Conservation (phyloP, 2,797 vertebrate genomes). For the Hapalemur alaotrensis region DNA sequence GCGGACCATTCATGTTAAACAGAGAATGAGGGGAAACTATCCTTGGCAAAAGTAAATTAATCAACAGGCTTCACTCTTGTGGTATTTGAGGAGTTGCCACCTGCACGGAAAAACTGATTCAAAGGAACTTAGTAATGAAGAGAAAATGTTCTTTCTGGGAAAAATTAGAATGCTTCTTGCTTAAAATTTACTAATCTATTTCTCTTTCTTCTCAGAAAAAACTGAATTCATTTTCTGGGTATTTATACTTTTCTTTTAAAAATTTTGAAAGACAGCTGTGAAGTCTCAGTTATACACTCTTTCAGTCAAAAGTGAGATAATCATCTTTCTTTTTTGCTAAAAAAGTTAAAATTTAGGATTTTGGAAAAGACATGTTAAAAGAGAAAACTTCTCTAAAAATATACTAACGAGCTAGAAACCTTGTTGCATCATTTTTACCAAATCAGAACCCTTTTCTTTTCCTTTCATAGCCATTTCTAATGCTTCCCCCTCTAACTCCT, state of each 20-base stretch:
- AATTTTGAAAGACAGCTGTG: background rate
- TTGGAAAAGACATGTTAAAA: background rate
- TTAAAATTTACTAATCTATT: background rate
- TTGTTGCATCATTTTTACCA: background rate
- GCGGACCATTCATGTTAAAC: background rate
- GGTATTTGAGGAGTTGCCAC: background rate
- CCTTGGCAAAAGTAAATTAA: background rate
- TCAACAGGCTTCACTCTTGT: background rate
- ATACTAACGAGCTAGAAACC: background rate
- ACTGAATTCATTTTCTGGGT: background rate
- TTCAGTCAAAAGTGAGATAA: background rate
- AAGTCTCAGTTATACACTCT: background rate
- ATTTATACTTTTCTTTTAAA: conserved; percentile 17
- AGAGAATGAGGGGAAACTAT: background rate
- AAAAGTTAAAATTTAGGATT: background rate
- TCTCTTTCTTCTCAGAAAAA: background rate
- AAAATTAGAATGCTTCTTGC: background rate
- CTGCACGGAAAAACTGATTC: background rate
- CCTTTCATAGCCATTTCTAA: background rate
- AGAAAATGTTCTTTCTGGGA: background rate
- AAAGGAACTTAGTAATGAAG: background rate
- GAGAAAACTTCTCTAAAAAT: background rate
- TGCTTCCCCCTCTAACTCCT: background rate
- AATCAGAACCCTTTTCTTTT: background rate
- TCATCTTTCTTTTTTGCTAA: background rate